Conservation (phyloP, 2,797 vertebrate genomes). For the Epinephelus coioides region DNA sequence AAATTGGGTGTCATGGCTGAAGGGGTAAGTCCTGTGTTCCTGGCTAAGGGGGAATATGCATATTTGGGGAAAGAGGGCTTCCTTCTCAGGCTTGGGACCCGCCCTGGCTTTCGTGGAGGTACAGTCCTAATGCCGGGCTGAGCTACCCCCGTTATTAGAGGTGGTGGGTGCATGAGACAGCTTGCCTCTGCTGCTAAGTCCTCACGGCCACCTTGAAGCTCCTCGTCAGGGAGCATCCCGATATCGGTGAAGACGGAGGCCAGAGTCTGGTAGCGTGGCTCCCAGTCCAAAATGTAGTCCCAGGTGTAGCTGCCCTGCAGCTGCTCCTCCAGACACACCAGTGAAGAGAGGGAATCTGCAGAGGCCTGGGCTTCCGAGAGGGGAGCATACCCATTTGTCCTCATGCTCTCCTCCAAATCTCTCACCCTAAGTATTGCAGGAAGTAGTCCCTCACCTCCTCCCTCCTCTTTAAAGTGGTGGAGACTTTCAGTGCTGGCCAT, state of each 20-base stretch:
- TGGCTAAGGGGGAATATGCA: constrained; percentile 82
- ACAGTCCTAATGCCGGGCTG: constrained; percentile 91
- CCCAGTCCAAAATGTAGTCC: constrained; percentile 89
- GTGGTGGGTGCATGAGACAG: constrained; percentile 89
- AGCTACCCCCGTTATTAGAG: constrained; percentile 92
- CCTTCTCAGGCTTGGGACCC: constrained; percentile 65
- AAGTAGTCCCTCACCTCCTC: constrained; percentile 81
- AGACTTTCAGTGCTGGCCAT: constrained; percentile 84
- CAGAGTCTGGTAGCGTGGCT: constrained; percentile 91
- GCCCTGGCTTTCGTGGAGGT: constrained; percentile 85
- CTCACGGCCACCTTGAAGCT: constrained; percentile 73
- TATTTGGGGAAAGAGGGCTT: constrained; percentile 83
- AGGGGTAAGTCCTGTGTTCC: constrained; percentile 84
- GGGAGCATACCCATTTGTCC: constrained; percentile 75
- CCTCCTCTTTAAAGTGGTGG: constrained; percentile 82
- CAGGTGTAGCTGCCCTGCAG: constrained; percentile 80
- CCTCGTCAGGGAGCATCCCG: constrained; percentile 90
- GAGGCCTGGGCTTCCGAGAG: constrained; percentile 73
- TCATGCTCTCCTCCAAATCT: constrained; percentile 76
- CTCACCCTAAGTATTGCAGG: constrained; percentile 73
- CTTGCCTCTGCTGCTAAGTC: constrained; percentile 82
- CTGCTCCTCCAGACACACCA: constrained; percentile 78
- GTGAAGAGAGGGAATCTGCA: constrained; percentile 76
- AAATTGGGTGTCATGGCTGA: constrained; percentile 89
- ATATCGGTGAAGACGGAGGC: constrained; percentile 92